Base-by-base conservation (phyloP, 2,888 invertebrate species). In the Ectemnius continuus region DNA sequence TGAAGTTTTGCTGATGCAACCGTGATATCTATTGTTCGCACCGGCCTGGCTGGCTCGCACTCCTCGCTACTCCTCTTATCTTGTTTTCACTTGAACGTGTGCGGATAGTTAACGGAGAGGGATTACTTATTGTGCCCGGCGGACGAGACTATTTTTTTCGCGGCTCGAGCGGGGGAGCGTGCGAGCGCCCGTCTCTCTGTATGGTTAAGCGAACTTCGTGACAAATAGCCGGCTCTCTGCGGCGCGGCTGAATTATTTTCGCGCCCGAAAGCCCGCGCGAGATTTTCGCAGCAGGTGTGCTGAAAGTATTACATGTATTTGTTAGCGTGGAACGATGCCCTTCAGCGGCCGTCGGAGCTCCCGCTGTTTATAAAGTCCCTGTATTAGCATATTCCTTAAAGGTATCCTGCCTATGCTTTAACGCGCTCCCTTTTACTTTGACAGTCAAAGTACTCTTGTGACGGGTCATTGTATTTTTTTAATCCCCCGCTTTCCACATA, bases 1-100 rank as follows among this genome's bases (percentile, higher is more conserved):
- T 67, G 67, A 75, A 75, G 70, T 75, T 72, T 75, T 63, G 74
- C 64, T 67, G 74, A 70, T 75, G 74, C 74, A 67, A 70, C 63
- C 74, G 67, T 47, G 70, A 48, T 67, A 67, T 75, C 74, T 58
- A 68, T 73, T 68, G 73, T 73, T 67, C 52, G 67, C 52, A 23
- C 28, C 47, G 4, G 13, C 5, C 63, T 59, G 16, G 5, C 28
- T 52, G 36, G 36, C 1, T 36, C 28, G n/a, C n/a, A n/a, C n/a
- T n/a, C 2, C 23, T 36, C 5, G 36, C 36, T 36, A 6, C 36
- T 3, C 11, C 36, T 60, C 70, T 70, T 64, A 70, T 64, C 64
- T 70, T 70, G 64, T 70, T 70, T 70, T 70, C 70, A 26, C 13
- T 52, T n/a, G 70, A 60, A 70, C 64, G 64, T 70, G 70, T 64